phyloP scores from a whole-genome alignment of 2,888 invertebrate species.

The Resseliella maxima region DNA sequence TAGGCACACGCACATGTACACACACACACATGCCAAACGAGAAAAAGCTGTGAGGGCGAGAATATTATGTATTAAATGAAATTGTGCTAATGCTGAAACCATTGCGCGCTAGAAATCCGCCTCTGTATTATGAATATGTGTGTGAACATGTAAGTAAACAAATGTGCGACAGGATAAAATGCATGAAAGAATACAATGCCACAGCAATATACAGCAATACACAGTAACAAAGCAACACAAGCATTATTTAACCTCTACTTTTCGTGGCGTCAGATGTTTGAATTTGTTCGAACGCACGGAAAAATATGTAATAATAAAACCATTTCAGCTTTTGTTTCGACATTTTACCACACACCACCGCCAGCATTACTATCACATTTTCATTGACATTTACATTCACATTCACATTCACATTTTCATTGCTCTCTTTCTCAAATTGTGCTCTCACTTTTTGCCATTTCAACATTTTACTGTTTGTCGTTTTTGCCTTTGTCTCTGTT shows the following conservation, averaged over 20 bases:
- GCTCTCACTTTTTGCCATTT: conserved; percentile 2
- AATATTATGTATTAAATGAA: conserved; percentile 8
- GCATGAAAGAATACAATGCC: conserved; percentile 38
- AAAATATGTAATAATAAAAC: conserved; percentile 34
- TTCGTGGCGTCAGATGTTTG: conserved; percentile 28
- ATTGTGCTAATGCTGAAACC: conserved; percentile 9
- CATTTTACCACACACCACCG: neutral
- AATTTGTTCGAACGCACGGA: conserved; percentile 34
- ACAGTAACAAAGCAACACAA: too few species aligned
- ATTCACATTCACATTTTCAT: neutral
- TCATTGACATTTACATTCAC: neutral
- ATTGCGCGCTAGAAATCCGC: neutral
- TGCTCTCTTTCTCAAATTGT: neutral
- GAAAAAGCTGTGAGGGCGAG: neutral
- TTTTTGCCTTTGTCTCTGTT: neutral
- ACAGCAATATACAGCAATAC: conserved; percentile 12
- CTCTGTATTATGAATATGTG: neutral
- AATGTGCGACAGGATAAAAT: conserved; percentile 22
- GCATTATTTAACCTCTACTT: conserved; percentile 26
- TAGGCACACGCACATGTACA: conserved; percentile 24
- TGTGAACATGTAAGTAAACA: conserved; percentile 28
- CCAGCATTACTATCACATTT: too few species aligned
- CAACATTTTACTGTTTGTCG: conserved; percentile 16
- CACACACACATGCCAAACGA: too few species aligned
- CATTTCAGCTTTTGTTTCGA: conserved; percentile 27